These are phyloP conservation scores for Sebastes cheni DNA, from an alignment of 2,797 vertebrate species.

Conservation along the genomic window DNA sequence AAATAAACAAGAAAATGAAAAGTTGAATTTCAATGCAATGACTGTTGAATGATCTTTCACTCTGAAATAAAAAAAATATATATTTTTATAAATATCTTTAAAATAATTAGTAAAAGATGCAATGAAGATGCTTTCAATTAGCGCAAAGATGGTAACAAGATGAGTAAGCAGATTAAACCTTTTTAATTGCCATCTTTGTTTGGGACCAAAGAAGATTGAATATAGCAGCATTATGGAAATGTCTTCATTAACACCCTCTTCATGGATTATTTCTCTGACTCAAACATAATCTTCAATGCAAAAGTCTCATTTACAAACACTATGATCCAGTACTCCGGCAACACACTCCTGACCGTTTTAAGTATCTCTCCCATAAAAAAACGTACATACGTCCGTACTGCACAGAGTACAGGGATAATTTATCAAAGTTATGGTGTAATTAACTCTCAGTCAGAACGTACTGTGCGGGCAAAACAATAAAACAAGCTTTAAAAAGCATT, in stretches of 20 bases:
- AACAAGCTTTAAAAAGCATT: background rate
- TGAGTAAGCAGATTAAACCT: background rate
- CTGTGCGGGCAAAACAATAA: background rate
- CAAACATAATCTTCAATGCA: background rate
- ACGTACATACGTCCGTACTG: background rate
- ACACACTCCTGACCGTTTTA: background rate
- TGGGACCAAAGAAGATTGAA: background rate
- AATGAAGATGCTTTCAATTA: constrained; percentile 4
- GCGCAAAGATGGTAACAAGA: background rate
- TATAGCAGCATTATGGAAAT: background rate
- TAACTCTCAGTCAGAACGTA: background rate
- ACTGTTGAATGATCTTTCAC: too few species aligned
- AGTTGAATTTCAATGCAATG: too few species aligned
- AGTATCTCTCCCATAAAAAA: background rate
- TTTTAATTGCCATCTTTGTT: background rate
- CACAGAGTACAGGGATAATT: background rate
- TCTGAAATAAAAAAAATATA: background rate
- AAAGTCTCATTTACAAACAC: constrained; percentile 8
- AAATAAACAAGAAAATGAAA: too few species aligned
- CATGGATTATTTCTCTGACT: constrained; percentile 8
- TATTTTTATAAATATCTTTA: background rate
- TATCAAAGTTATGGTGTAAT: constrained; percentile 2
- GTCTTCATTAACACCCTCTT: background rate
- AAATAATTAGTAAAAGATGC: background rate
- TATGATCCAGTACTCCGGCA: background rate